These are phyloP conservation scores for Ellobius talpinus DNA, from an alignment of 2,113 vertebrate genomes.

Conservation along the genomic window DNA sequence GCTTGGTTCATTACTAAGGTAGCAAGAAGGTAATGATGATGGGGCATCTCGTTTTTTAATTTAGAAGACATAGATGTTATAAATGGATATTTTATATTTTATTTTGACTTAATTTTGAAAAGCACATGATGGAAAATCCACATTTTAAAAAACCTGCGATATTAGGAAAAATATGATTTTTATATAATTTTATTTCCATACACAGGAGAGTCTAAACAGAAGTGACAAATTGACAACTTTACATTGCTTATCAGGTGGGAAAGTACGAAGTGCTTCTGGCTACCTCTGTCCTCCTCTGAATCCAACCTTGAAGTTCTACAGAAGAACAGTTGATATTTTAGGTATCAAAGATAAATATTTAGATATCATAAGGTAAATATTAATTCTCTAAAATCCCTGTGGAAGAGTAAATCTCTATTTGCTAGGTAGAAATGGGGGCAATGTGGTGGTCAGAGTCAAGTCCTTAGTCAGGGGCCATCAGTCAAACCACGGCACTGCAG, in stretches of 20 bases:
- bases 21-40: not conserved
- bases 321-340: not conserved
- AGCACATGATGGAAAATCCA: not conserved
- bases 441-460: too few relatives aligned
- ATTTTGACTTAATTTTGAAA: not conserved
- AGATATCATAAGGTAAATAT: not conserved
- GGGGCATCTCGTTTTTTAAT: not conserved
- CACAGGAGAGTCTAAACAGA: not conserved
- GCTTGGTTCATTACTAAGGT: not conserved
- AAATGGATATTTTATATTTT: not conserved
- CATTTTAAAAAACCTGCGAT: not conserved
- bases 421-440: not conserved
- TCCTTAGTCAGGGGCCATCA: not conserved
- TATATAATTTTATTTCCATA: not conserved
- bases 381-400: not conserved
- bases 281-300: not conserved
- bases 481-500: not conserved
- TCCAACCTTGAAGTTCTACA: not conserved
- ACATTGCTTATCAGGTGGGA: not conserved
- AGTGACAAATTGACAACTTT: not conserved
- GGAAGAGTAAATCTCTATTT: not conserved
- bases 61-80: not conserved
- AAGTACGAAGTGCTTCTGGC: not conserved
- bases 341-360: not conserved
- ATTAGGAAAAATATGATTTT: not conserved